Evolutionary conservation across 2,888 invertebrate species (phyloP).

Genomic region (Drosophila longiperda): DNA sequence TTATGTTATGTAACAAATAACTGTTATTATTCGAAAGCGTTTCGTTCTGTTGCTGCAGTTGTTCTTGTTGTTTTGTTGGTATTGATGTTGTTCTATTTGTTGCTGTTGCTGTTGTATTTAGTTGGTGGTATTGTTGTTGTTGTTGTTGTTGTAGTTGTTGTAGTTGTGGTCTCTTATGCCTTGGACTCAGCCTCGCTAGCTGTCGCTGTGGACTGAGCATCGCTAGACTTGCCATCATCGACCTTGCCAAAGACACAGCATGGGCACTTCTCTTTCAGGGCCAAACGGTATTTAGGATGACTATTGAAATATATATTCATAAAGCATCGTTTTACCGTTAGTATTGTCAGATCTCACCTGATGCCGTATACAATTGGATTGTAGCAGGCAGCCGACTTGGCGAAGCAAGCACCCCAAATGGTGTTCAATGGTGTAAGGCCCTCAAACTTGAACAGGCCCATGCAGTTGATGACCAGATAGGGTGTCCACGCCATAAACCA

Average conservation of each 20-base stretch:
- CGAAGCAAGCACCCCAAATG: constrained; percentile 96
- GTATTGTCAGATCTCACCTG: constrained; percentile 86
- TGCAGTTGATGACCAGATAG: constrained; percentile 92
- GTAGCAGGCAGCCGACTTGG: constrained; percentile 95
- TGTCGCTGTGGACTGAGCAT: constrained; percentile 83
- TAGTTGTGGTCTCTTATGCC: constrained; percentile 74
- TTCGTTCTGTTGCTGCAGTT: constrained; percentile 82
- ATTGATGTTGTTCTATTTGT: constrained; percentile 49
- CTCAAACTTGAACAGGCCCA: constrained; percentile 91
- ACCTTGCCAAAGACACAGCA: constrained; percentile 85
- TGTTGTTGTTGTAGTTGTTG: constrained; percentile 49
- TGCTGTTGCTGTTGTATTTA: constrained; percentile 60
- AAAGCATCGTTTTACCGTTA: neutral
- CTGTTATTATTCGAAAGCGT: constrained; percentile 78
- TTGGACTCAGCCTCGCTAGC: constrained; percentile 83
- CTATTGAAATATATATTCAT: constrained; percentile 72
- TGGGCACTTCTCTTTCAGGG: constrained; percentile 88
- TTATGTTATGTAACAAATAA: constrained; percentile 68
- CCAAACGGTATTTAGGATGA: constrained; percentile 88
- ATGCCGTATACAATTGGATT: constrained; percentile 96
- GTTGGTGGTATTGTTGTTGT: constrained; percentile 32
- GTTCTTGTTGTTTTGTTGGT: constrained; percentile 64
- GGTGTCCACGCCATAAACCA: constrained; percentile 98
- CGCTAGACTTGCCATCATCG: constrained; percentile 83
- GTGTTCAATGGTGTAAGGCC: constrained; percentile 92